Evolutionary conservation across 2,797 vertebrate species (phyloP).

Genomic region (Pangasius sanitwongsei): DNA sequence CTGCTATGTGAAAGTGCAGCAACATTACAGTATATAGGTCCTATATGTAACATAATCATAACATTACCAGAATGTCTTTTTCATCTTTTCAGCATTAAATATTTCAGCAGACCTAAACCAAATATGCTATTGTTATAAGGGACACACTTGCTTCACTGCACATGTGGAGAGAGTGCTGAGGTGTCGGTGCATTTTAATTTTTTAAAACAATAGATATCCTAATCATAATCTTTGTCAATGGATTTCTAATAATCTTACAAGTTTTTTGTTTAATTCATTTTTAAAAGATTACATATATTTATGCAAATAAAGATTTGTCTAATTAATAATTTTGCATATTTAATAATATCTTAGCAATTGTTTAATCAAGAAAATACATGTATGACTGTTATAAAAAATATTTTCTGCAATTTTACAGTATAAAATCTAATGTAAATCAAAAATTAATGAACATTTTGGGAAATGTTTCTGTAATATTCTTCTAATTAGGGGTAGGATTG

Average conservation of each 20-base stretch:
- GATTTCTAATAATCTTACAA: neutral
- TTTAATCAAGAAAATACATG: neutral
- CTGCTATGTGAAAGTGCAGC: neutral
- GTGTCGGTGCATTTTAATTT: neutral
- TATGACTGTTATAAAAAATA: neutral
- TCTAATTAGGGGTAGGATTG: neutral
- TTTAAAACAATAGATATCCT: neutral
- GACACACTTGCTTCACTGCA: neutral
- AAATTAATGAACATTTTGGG: neutral
- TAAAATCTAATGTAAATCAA: neutral
- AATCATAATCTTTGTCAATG: neutral
- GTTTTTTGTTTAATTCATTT: neutral
- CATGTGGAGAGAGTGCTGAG: neutral
- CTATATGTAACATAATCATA: neutral
- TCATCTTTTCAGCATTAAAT: neutral
- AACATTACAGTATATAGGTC: neutral
- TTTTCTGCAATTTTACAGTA: neutral
- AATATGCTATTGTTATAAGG: neutral
- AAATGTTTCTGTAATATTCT: neutral
- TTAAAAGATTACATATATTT: neutral
- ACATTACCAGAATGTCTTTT: neutral
- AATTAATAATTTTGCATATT: neutral
- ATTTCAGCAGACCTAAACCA: neutral
- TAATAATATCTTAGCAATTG: neutral
- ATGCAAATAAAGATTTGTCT: neutral